These are phyloP conservation scores for Diabrotica balteata DNA, from an alignment of 2,888 invertebrate genomes.

Conservation along the genomic window DNA sequence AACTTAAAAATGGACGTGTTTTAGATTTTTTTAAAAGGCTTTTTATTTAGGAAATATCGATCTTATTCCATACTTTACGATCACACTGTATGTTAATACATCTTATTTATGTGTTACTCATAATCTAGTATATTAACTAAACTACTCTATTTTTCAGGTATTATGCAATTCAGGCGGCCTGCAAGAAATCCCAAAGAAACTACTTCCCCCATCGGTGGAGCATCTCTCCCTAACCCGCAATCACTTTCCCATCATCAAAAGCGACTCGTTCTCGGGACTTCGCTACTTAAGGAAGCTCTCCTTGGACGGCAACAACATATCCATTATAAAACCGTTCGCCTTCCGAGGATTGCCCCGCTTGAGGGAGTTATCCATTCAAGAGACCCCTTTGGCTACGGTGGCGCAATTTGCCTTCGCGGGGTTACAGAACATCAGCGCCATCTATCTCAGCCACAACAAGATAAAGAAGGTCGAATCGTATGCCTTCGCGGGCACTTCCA, in stretches of 20 bases:
- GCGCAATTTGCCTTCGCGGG: slow-evolving; percentile 86
- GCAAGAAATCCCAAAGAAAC: slow-evolving; percentile 77
- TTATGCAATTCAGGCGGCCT: slow-evolving; percentile 87
- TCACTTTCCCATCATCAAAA: slow-evolving; percentile 80
- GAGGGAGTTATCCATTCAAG: slow-evolving; percentile 82
- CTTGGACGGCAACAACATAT: slow-evolving; percentile 87
- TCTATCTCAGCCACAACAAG: slow-evolving; percentile 67
- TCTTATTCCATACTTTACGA: too few species aligned
- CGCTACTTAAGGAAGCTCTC: slow-evolving; percentile 78
- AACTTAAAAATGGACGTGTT: too few species aligned
- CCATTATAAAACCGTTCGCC: slow-evolving; percentile 82
- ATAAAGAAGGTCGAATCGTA: slow-evolving; percentile 69
- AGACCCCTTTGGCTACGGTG: slow-evolving; percentile 82
- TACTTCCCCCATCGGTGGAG: slow-evolving; percentile 79
- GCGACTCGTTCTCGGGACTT: slow-evolving; percentile 84
- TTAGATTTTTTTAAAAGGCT: too few species aligned
- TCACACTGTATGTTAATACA: too few species aligned
- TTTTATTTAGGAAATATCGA: too few species aligned
- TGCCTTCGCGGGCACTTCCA: slow-evolving; percentile 87
- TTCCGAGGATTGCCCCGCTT: slow-evolving; percentile 84
- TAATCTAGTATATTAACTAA: too few species aligned
- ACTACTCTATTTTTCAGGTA: slow-evolving; percentile 67
- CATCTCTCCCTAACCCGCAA: slow-evolving; percentile 88
- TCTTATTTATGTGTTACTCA: too few species aligned
- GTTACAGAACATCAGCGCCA: slow-evolving; percentile 79